These are phyloP conservation scores for Trissolcus japonicus DNA, from an alignment of 2,888 invertebrate species.

Conservation along the genomic window DNA sequence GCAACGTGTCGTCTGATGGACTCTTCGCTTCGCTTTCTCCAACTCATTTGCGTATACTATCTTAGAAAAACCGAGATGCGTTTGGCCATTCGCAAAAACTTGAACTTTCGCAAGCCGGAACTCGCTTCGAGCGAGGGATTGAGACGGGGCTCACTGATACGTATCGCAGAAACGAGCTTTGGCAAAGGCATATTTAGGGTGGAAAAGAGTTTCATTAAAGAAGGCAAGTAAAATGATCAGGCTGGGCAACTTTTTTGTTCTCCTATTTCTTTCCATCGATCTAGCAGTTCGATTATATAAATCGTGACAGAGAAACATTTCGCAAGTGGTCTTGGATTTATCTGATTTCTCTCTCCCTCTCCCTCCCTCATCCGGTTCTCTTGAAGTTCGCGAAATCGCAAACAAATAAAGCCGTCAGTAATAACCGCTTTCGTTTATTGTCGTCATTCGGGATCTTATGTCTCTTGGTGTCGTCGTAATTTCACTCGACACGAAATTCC, in stretches of 20 bases:
- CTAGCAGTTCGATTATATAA: slow-evolving; percentile 63
- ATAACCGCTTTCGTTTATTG: slow-evolving; percentile 38
- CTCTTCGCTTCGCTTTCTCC: slow-evolving; percentile 37
- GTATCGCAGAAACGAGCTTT: slow-evolving; percentile 75
- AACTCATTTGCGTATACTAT: slow-evolving; percentile 44
- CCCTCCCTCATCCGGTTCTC: background rate
- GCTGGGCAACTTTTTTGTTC: slow-evolving; percentile 12
- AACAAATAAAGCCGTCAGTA: slow-evolving; percentile 39
- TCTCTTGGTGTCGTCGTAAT: slow-evolving; percentile 49
- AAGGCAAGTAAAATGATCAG: slow-evolving; percentile 64
- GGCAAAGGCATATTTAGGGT: slow-evolving; percentile 69
- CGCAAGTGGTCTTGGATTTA: slow-evolving; percentile 1
- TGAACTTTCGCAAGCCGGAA: slow-evolving; percentile 64
- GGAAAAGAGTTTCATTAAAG: slow-evolving; percentile 75
- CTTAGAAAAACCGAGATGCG: slow-evolving; percentile 59
- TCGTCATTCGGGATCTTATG: slow-evolving; percentile 48
- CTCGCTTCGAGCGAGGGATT: slow-evolving; percentile 61
- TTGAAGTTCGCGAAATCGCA: slow-evolving; percentile 12
- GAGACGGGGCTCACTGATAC: slow-evolving; percentile 70
- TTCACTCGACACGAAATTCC: slow-evolving; percentile 45
- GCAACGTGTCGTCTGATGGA: slow-evolving; percentile 59
- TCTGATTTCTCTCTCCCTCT: too few relatives aligned
- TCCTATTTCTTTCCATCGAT: slow-evolving; percentile 57
- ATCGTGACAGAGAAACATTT: slow-evolving; percentile 34
- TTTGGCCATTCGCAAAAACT: slow-evolving; percentile 65